Conservation (phyloP, 2,888 invertebrate species). For the Oscheius sp. region DNA sequence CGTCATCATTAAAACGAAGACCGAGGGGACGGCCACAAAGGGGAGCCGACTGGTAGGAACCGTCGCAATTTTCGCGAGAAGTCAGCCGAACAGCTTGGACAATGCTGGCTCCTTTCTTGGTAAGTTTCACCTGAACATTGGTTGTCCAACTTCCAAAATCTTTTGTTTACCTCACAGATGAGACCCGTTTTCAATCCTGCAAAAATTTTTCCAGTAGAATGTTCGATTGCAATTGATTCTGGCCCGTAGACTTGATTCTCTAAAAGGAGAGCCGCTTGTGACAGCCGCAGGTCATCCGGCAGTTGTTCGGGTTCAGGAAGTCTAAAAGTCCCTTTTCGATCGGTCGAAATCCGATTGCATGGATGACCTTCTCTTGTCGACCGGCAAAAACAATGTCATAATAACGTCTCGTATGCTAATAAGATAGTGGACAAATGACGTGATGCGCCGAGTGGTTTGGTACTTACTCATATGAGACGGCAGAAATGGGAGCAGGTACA, state of each 20-base stretch:
- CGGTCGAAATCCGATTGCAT: not conserved
- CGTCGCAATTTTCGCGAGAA: constrained; percentile 50
- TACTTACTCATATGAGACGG: constrained; percentile 34
- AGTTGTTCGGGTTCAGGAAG: constrained; percentile 42
- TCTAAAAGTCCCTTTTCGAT: constrained; percentile 28
- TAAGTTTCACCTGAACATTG: constrained; percentile 1
- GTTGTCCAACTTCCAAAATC: not conserved
- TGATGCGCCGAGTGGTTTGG: not conserved
- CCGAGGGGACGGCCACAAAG: constrained; percentile 60
- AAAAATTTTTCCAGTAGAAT: constrained; percentile 43
- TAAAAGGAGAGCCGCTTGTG: constrained; percentile 43
- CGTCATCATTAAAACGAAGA: constrained; percentile 42
- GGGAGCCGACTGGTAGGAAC: constrained; percentile 44
- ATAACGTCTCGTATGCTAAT: constrained; percentile 11
- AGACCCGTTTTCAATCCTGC: constrained; percentile 56
- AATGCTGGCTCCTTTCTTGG: constrained; percentile 36
- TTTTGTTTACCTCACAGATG: constrained; percentile 34
- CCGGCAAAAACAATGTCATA: not conserved
- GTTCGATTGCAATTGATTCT: constrained; percentile 51
- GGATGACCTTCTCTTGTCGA: constrained; percentile 4
- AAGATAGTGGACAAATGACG: constrained; percentile 11
- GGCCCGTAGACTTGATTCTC: constrained; percentile 58
- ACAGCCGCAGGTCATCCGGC: constrained; percentile 41
- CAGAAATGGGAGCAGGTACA: constrained; percentile 34
- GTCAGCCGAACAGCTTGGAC: constrained; percentile 48